phyloP scores from a whole-genome alignment of 2,888 invertebrate genomes.

The Dugesia japonica region DNA sequence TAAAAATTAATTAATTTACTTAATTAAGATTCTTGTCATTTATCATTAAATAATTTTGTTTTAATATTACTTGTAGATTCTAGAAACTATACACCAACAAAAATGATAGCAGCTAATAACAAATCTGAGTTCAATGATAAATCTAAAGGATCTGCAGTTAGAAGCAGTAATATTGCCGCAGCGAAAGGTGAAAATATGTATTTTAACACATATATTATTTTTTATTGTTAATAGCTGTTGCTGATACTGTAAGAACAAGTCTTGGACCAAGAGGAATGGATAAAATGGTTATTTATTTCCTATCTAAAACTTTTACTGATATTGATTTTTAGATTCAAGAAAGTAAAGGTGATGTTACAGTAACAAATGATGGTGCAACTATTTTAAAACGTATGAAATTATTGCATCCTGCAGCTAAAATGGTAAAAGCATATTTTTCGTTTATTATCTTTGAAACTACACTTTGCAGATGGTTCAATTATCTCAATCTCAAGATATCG shows the following conservation, averaged over 20 bases:
- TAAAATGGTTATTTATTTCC: conserved; percentile 66
- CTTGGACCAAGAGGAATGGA: conserved; percentile 97
- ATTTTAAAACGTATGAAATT: conserved; percentile 97
- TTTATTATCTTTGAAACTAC: no score
- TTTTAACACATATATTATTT: not conserved
- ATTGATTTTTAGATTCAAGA: conserved; percentile 60
- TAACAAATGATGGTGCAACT: conserved; percentile 97
- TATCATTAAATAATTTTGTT: not conserved
- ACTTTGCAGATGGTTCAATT: conserved; percentile 71
- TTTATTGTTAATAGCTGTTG: conserved; percentile 61
- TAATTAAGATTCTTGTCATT: conserved; percentile 34
- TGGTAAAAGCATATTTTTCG: conserved; percentile 45
- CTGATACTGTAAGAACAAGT: conserved; percentile 93
- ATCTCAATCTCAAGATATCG: conserved; percentile 91
- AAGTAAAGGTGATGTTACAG: conserved; percentile 88
- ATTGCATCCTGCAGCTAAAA: conserved; percentile 91
- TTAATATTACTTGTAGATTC: not conserved
- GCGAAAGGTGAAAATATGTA: conserved; percentile 65
- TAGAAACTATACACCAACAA: not conserved
- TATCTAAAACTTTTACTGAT: not conserved
- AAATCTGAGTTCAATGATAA: conserved; percentile 50
- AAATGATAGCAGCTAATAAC: no score
- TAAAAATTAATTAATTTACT: no score
- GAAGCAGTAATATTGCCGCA: conserved; percentile 83
- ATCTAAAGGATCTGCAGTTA: conserved; percentile 75